These are phyloP conservation scores for Cepaea nemoralis DNA, from an alignment of 1,140 invertebrate genomes.

Conservation along the genomic window DNA sequence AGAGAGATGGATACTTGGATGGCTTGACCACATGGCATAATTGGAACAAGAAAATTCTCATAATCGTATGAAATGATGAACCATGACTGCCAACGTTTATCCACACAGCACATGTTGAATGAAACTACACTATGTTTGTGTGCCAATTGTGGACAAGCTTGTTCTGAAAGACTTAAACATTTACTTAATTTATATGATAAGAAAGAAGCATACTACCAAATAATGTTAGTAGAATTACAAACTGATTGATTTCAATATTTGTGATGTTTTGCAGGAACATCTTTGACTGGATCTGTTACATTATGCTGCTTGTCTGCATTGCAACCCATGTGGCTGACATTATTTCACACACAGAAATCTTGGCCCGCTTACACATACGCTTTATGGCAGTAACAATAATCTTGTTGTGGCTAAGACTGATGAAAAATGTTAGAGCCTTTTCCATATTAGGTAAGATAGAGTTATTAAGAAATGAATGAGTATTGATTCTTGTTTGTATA, in stretches of 20 bases:
- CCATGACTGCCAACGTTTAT: too few species aligned
- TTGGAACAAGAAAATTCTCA: too few species aligned
- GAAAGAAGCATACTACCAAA: too few species aligned
- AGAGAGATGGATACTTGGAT: too few species aligned
- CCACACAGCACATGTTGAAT: too few species aligned
- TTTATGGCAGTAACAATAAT: conserved; percentile 68
- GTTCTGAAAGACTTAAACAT: too few species aligned
- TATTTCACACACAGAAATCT: conserved; percentile 49
- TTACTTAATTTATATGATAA: too few species aligned
- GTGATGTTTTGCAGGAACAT: conserved; percentile 60
- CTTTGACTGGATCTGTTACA: conserved; percentile 70
- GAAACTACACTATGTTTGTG: too few species aligned
- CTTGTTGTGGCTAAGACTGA: conserved; percentile 68
- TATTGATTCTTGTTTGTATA: not conserved
- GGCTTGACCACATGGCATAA: too few species aligned
- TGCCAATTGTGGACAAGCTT: not conserved
- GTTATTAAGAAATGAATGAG: not conserved
- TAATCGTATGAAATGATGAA: too few species aligned
- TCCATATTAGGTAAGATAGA: conserved; percentile 59
- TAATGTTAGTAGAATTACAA: too few species aligned
- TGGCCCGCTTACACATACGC: conserved; percentile 65
- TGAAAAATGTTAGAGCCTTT: conserved; percentile 68
- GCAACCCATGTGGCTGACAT: conserved; percentile 67
- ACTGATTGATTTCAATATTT: too few species aligned
- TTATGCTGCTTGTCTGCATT: conserved; percentile 59